phyloP scores from a whole-genome alignment of 1,140 invertebrate species.

The Dryas iulia region DNA sequence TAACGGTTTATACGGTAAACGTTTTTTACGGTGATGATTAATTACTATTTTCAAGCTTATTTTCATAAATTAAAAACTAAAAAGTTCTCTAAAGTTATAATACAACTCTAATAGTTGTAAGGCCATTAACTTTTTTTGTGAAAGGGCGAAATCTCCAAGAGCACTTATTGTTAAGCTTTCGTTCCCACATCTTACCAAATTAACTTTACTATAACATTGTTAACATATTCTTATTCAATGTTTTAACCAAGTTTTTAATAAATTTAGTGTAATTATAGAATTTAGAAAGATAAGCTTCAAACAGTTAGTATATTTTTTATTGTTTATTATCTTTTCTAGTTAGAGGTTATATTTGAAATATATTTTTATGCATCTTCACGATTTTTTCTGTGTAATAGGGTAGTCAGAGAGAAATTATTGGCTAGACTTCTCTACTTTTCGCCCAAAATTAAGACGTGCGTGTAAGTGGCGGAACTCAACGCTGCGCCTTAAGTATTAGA shows the following conservation, averaged over 20 bases:
- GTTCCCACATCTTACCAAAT: conserved; percentile 10
- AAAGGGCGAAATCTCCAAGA: conserved; percentile 16
- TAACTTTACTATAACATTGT: background rate
- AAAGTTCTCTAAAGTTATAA: too few species aligned
- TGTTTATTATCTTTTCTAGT: background rate
- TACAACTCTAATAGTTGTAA: background rate
- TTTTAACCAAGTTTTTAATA: background rate
- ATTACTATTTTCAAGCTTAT: too few species aligned
- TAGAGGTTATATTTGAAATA: background rate
- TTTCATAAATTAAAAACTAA: too few species aligned
- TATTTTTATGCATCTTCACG: too few species aligned
- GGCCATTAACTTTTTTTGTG: conserved; percentile 15
- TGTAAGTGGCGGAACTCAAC: too few species aligned
- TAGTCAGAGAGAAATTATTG: too few species aligned
- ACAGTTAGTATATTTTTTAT: background rate
- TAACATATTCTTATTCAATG: background rate
- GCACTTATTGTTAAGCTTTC: background rate
- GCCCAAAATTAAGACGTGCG: too few species aligned
- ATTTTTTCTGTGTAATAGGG: too few species aligned
- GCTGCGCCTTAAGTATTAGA: too few species aligned
- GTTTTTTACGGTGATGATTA: too few species aligned
- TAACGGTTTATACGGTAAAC: too few species aligned
- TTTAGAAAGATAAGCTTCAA: background rate
- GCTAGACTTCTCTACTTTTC: too few species aligned
- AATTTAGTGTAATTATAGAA: background rate